These are phyloP conservation scores for Tapirus terrestris DNA, from an alignment of 2,113 vertebrate genomes.

Conservation along the genomic window DNA sequence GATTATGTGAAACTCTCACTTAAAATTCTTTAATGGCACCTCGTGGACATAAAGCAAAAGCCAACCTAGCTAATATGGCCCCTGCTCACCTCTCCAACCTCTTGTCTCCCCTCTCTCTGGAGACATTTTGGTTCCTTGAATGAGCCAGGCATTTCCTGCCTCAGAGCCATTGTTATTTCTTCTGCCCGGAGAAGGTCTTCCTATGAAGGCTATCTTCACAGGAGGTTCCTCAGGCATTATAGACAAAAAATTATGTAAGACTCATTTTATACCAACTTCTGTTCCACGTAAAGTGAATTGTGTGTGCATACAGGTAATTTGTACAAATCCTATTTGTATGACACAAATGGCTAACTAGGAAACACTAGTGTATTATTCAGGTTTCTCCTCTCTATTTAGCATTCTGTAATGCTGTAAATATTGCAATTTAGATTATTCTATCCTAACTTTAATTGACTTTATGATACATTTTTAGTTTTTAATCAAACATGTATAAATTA, in stretches of 20 bases:
- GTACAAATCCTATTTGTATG: background rate
- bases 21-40: background rate
- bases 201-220: background rate
- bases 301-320: background rate
- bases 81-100: background rate
- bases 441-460: background rate
- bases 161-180: background rate
- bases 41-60: background rate
- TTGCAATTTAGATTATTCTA: background rate
- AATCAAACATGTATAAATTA: background rate
- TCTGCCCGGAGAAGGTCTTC: background rate
- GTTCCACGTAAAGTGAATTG: background rate
- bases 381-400: background rate
- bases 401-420: background rate
- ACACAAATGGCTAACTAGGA: background rate
- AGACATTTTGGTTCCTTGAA: background rate
- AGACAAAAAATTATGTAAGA: background rate
- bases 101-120: background rate
- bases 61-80: background rate
- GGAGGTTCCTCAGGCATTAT: background rate
- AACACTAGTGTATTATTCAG: background rate
- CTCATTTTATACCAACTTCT: background rate
- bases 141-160: background rate
- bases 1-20: background rate
- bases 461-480: background rate